These are phyloP conservation scores for Amphipyra berbera DNA, from an alignment of 2,888 invertebrate genomes.

Conservation along the genomic window DNA sequence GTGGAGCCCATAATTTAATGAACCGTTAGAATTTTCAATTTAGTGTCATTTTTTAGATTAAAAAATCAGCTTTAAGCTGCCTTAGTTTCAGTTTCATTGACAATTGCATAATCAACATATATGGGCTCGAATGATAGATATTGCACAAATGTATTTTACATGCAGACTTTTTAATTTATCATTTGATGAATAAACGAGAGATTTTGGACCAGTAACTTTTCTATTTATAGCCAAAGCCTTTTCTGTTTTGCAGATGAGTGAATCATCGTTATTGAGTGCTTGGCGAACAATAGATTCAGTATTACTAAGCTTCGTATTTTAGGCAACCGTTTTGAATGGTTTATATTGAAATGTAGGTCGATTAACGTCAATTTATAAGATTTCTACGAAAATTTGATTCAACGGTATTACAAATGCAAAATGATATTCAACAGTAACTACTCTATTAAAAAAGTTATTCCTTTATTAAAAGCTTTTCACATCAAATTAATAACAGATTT, in stretches of 20 bases:
- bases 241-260: slow-evolving; percentile 15
- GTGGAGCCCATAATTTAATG: no score
- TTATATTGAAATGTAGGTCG: slow-evolving; percentile 11
- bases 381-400: no score
- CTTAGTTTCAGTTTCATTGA: no score
- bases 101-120: no score
- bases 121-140: no score
- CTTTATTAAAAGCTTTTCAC: background rate
- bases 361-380: slow-evolving; percentile 25
- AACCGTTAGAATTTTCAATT: no score
- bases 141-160: no score
- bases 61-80: no score
- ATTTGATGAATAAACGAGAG: slow-evolving; percentile 3
- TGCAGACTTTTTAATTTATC: background rate
- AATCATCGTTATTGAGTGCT: slow-evolving; percentile 33
- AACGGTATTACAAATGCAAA: no score
- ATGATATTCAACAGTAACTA: slow-evolving; percentile 3
- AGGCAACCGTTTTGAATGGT: slow-evolving; percentile 16
- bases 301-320: slow-evolving; percentile 1
- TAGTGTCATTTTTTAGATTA: no score
- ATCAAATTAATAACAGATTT: background rate
- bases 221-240: background rate
- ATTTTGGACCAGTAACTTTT: background rate
- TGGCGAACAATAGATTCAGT: slow-evolving; percentile 23
- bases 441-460: no score